These are phyloP conservation scores for Hexactinellida sp. DNA, from an alignment of 37 sponge, comb jelly and placozoan species.

Conservation along the genomic window DNA sequence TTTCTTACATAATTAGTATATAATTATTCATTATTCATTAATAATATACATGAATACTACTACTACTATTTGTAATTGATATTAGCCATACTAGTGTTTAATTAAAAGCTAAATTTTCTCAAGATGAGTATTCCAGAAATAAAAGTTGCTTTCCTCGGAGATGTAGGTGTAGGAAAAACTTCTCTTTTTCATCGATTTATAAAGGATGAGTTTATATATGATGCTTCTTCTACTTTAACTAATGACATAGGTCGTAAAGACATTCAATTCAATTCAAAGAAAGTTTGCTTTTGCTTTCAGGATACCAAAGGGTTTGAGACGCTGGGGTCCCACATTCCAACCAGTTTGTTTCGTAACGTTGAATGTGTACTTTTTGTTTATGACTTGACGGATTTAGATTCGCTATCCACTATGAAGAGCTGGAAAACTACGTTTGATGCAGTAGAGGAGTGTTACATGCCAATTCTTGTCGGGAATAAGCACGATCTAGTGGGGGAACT, in stretches of 20 bases:
- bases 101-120: too few relatives aligned
- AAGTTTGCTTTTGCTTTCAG: neutral
- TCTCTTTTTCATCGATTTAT: slow-evolving; percentile 13
- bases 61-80: too few relatives aligned
- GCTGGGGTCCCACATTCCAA: neutral
- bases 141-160: neutral
- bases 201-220: neutral
- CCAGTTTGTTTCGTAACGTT: neutral
- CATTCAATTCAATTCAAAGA: neutral
- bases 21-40: too few relatives aligned
- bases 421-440: neutral
- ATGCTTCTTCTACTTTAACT: neutral
- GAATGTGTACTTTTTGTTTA: neutral
- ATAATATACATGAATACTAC: too few relatives aligned
- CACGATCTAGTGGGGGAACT: neutral
- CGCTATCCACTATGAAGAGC: neutral
- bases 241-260: neutral
- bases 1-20: too few relatives aligned
- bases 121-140: slow-evolving; percentile 4
- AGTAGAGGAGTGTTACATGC: neutral
- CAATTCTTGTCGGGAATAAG: slow-evolving; percentile 2
- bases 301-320: neutral
- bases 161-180: slow-evolving; percentile 3
- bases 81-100: too few relatives aligned
- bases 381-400: neutral